Evolutionary conservation across 2,888 invertebrate genomes (phyloP), one percentile per base, ranked within the genome.

Genomic region (Nomada ruficornis): DNA sequence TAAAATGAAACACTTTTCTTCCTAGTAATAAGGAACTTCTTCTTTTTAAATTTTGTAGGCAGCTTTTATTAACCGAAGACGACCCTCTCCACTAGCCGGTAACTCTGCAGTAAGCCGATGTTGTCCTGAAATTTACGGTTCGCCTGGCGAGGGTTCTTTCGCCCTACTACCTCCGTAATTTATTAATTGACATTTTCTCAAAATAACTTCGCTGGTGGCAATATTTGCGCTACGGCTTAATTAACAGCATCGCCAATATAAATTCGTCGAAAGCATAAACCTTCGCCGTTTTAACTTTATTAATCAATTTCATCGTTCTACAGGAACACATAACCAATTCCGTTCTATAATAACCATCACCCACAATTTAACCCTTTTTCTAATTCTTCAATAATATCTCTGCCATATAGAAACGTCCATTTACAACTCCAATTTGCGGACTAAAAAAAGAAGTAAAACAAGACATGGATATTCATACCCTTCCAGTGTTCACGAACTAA

Each of bases 41-140:
- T 67, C 23, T n/a, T 42, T 54, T 36, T 3, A 47, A 80, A 60
- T 70, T 80, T 65, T 23, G 18, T 50, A 47, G 47, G 67, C 44
- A 67, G 50, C n/a, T 47, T 77, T 67, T 63, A 67, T 68, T 52
- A 55, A 42, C 63, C 20, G 44, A 44, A 23, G 59, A 54, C 54
- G 47, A 57, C 20, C 62, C 54, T 73, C 52, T 72, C 63, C 18
- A 36, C 23, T 47, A 44, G 23, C 23, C 29, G 23, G 47, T 29
- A 44, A 67, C 44, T 59, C 57, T 47, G 20, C 42, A 71, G 55
- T 65, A 54, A 67, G 63, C 63, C 47, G 60, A 64, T 67, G 68
- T 60, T 76, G 71, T 62, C 64, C 82, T 69, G 69, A 82, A 80
- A 82, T 82, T 82, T 68, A 80, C 82, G 76, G 76, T 70, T 55